phyloP scores from a whole-genome alignment of 37 sponge, comb jelly and placozoan genomes.

The Eunapius fragilis region DNA sequence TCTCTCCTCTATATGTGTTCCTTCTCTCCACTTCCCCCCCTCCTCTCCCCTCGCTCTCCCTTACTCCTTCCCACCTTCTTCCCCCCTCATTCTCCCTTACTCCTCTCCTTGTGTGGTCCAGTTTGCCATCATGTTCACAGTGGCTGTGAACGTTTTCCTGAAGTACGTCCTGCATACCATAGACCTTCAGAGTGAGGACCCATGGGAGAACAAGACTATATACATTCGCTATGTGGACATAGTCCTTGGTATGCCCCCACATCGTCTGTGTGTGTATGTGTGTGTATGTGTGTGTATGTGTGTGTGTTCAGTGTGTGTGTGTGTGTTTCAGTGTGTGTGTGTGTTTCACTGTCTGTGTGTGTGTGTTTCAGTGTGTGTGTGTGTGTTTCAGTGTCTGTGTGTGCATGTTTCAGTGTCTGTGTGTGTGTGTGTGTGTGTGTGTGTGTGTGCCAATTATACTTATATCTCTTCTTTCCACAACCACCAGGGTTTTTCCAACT shows the following conservation, averaged over 20 bases:
- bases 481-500: constrained; percentile 72
- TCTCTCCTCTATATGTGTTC: not conserved
- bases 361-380: no score
- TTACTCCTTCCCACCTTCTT: not conserved
- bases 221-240: constrained; percentile 89
- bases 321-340: no score
- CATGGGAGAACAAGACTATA: constrained; percentile 98
- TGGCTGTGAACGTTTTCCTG: constrained; percentile 57
- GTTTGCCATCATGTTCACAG: constrained; percentile 91
- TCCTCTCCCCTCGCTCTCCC: not conserved
- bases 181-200: constrained; percentile 90
- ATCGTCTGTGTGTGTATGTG: no score
- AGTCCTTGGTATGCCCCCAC: constrained; percentile 50
- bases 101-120: not conserved
- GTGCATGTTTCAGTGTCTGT: no score
- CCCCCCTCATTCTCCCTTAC: not conserved
- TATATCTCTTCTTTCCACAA: not conserved
- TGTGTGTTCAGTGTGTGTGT: no score
- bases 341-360: no score
- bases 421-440: no score
- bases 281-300: no score
- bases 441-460: no score
- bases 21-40: not conserved
- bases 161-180: constrained; percentile 94
- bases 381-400: no score